Conservation (phyloP, 2,797 vertebrate species). For the Emys orbicularis region DNA sequence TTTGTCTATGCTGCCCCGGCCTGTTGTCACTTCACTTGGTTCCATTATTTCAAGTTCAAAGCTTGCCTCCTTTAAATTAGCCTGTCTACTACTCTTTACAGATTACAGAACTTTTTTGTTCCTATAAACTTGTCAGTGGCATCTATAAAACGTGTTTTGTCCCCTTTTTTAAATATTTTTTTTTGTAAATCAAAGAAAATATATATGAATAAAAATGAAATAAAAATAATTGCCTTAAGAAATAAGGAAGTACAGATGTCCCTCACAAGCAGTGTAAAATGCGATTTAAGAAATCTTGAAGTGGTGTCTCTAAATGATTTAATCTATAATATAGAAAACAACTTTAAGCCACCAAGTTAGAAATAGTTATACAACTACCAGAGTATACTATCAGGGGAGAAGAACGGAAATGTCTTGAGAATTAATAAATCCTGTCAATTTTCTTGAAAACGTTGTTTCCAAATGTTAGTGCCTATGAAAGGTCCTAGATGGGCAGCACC, state of each 20-base stretch:
- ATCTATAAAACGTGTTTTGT: not conserved
- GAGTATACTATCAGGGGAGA: not conserved
- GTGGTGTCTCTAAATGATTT: not conserved
- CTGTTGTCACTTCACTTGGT: not conserved
- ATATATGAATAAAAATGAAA: accelerated
- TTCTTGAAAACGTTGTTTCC: not conserved
- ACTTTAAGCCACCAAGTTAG: not conserved
- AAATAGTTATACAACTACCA: not conserved
- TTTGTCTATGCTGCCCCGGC: not conserved
- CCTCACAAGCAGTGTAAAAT: not conserved
- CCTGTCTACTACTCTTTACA: not conserved
- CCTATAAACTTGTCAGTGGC: not conserved
- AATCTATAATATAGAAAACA: not conserved
- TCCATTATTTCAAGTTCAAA: not conserved
- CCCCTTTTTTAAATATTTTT: not conserved
- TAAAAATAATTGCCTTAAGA: not conserved
- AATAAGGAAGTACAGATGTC: not conserved
- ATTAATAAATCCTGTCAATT: not conserved
- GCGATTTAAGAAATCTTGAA: not conserved
- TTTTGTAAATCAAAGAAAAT: not conserved
- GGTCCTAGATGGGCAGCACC: not conserved
- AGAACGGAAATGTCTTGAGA: not conserved
- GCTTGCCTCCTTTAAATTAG: not conserved
- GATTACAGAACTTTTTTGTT: not conserved
- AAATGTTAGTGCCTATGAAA: not conserved